Evolutionary conservation across 2,888 invertebrate species (phyloP), one percentile per base, ranked within the genome.

Genomic region (Iphiclides podalirius): DNA sequence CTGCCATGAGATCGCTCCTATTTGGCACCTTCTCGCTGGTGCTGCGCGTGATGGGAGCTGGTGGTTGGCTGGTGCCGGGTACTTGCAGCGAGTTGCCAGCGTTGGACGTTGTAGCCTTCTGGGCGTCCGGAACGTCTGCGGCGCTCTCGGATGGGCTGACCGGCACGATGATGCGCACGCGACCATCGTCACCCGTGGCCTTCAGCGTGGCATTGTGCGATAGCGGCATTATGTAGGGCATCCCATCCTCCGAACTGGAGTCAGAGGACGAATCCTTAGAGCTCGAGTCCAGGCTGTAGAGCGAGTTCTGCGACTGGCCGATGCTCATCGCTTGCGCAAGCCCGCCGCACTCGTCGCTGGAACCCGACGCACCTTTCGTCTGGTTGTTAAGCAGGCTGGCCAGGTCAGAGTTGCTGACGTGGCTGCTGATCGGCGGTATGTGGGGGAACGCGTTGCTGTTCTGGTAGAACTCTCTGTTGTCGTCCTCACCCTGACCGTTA

Each of bases 1-100:
- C 94, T 15, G 93, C 92, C 94, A 96, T 95, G 72, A 95, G 90
- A 72, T 96, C 95, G 77, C 94, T 96, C 45, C 95, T 91, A 70
- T 95, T 94, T 3, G 96, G 95, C 52, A 96, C 93, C 75, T 95
- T 94, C 67, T 96, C 96, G 79, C 96, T 96, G 20, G 95, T 95
- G 39, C 94, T 93, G 59, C 96, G 90, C 0, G 93, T 93, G 57
- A 94, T 94, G 36, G 91, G 90, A 3, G 92, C 90, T 1, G 1
- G 26, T 7, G 8, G 8, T 2, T 31, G 8, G 11, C 11, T 12
- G 54, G 79, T 6, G 58, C 65, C 86, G 55, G 79, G 90, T 26
- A 93, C 90, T 50, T 90, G 89, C 14, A 93, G 75, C 3, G 45
- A 36, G 31, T 91, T 90, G 7, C 90, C 82, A 7, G 92, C 87